Conservation (phyloP, 2,797 vertebrate genomes). For the Acridotheres tristis region DNA sequence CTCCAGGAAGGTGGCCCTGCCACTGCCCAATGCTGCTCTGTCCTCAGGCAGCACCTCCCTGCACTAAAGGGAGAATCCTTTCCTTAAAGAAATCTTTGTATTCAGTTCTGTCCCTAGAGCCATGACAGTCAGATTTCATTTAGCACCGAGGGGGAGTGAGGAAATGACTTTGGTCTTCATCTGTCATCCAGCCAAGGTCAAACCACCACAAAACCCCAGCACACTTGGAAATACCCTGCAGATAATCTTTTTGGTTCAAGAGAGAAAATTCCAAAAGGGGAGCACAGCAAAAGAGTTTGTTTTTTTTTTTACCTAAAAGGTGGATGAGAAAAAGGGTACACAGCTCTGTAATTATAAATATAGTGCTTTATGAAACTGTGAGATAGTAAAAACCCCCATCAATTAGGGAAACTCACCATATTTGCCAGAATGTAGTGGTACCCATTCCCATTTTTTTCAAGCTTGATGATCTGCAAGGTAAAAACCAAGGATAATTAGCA, state of each 20-base stretch:
- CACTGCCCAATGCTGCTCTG: background rate
- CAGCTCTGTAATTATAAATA: background rate
- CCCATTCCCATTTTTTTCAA: conserved; percentile 95
- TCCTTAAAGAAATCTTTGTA: background rate
- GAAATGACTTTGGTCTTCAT: background rate
- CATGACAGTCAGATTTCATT: background rate
- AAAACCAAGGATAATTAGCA: conserved; percentile 13
- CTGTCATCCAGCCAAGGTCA: background rate
- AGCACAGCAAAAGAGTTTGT: background rate
- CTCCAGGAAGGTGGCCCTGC: background rate
- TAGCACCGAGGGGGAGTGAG: background rate
- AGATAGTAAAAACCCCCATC: rapidly evolving
- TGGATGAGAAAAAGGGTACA: background rate
- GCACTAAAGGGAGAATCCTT: background rate
- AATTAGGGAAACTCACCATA: conserved; percentile 84
- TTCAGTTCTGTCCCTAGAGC: background rate
- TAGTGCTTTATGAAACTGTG: background rate
- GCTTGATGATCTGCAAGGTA: conserved; percentile 89
- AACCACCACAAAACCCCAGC: background rate
- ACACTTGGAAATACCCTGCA: background rate
- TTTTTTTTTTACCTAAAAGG: background rate
- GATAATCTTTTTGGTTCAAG: background rate
- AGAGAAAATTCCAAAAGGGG: background rate
- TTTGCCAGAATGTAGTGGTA: conserved; percentile 99
- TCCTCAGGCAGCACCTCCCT: background rate